Conservation (phyloP, 37 sponge, comb jelly and placozoan genomes). For the Beroe ovata region DNA sequence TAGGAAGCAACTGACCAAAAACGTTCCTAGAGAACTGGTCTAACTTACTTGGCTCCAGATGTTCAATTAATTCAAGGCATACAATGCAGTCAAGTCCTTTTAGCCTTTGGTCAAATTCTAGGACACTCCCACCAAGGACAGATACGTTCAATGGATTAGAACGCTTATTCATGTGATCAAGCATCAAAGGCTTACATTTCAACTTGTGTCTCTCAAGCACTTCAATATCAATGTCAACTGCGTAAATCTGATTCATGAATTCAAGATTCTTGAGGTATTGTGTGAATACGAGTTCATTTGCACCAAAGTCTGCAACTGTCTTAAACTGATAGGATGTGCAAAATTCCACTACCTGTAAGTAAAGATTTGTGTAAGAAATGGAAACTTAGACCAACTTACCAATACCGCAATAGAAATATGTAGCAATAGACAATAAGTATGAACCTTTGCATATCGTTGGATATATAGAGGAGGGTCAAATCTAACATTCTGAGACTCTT, state of each 20-base stretch:
- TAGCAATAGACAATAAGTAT: too few species aligned
- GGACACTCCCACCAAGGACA: constrained; percentile 76
- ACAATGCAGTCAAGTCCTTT: constrained; percentile 76
- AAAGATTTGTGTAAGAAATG: too few species aligned
- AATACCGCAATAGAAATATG: too few species aligned
- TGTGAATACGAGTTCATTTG: constrained; percentile 79
- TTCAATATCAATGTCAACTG: constrained; percentile 80
- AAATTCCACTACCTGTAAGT: constrained; percentile 14
- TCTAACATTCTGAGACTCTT: constrained; percentile 63
- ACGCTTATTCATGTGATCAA: constrained; percentile 74
- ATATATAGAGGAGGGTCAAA: constrained; percentile 85
- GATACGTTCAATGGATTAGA: constrained; percentile 71
- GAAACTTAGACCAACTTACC: too few species aligned
- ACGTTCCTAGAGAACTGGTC: constrained; percentile 72
- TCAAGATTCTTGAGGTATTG: constrained; percentile 66
- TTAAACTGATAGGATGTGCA: not conserved
- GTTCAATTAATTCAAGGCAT: constrained; percentile 89
- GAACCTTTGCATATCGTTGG: constrained; percentile 78
- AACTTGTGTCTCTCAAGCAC: constrained; percentile 68
- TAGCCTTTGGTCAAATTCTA: constrained; percentile 78
- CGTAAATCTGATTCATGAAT: constrained; percentile 74
- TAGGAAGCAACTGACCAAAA: constrained; percentile 76
- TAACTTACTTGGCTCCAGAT: constrained; percentile 74
- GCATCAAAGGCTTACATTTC: constrained; percentile 72
- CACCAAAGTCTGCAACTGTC: constrained; percentile 87